Evolutionary conservation across 1,140 invertebrate genomes (phyloP).

Genomic region (Saxidomus purpurata): DNA sequence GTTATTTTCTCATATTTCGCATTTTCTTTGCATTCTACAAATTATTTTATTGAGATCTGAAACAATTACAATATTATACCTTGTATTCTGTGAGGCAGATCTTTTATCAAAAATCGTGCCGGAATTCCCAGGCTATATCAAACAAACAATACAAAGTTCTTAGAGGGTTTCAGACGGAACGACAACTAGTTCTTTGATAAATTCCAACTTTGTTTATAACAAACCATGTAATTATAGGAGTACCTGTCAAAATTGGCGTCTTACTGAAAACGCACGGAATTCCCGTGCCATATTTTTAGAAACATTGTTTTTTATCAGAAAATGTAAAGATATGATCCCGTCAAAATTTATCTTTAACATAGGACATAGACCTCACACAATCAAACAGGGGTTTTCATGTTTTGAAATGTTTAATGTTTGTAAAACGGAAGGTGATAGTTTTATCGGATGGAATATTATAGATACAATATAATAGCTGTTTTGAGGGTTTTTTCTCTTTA

Average conservation of each 20-base stretch:
- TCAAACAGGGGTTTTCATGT: slow-evolving; percentile 43
- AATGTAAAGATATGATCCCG: slow-evolving; percentile 25
- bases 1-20: neutral
- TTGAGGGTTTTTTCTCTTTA: neutral
- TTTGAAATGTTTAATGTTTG: slow-evolving; percentile 46
- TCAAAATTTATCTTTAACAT: slow-evolving; percentile 2
- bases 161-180: slow-evolving; percentile 11
- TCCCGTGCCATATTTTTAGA: slow-evolving; percentile 31
- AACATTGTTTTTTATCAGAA: slow-evolving; percentile 49
- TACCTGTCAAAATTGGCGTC: slow-evolving; percentile 65
- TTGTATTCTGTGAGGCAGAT: neutral
- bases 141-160: slow-evolving; percentile 45
- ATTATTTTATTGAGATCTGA: neutral
- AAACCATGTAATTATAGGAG: slow-evolving; percentile 36
- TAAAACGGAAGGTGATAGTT: slow-evolving; percentile 23
- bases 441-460: neutral
- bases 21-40: neutral
- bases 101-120: slow-evolving; percentile 48
- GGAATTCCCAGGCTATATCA: slow-evolving; percentile 24
- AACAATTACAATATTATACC: slow-evolving; percentile 15
- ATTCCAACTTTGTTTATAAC: slow-evolving; percentile 54
- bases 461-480: neutral
- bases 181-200: slow-evolving; percentile 60
- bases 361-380: slow-evolving; percentile 55
- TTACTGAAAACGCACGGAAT: slow-evolving; percentile 10